Percentiles rank a stretch among this genome's conserved stretches.
Evolutionary conservation across 2,888 invertebrate species (phyloP).

Genomic region (Rotaria socialis): DNA sequence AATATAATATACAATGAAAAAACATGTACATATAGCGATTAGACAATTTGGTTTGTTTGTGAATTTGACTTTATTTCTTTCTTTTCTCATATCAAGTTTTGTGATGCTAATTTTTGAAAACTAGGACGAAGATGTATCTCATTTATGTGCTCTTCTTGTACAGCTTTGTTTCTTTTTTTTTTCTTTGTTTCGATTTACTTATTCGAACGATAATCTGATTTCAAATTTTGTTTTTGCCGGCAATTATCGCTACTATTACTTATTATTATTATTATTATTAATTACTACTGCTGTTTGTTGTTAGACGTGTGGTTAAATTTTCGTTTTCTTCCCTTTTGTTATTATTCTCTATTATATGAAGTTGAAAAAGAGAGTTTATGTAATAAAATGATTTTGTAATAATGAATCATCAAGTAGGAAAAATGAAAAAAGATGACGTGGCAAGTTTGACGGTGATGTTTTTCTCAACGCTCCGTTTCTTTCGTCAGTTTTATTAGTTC

Average conservation of each 20-base stretch:
- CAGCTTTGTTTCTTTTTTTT: neutral
- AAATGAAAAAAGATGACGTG: neutral
- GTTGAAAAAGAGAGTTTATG: slow-evolving; percentile 13
- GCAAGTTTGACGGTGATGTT: neutral
- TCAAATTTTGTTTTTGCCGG: neutral
- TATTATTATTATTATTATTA: neutral
- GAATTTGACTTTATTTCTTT: neutral
- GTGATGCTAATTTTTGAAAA: neutral
- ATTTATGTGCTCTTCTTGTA: slow-evolving; percentile 9
- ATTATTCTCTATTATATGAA: slow-evolving; percentile 20
- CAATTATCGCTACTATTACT: neutral
- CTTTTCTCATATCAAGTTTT: neutral
- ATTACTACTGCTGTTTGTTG: neutral
- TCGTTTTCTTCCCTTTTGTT: slow-evolving; percentile 16
- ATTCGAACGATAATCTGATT: neutral
- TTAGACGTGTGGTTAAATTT: neutral
- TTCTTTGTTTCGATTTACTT: neutral
- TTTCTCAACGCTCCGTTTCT: too few species aligned
- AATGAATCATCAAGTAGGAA: neutral
- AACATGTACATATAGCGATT: too few species aligned
- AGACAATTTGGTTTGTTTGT: neutral
- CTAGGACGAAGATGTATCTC: neutral
- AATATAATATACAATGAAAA: too few species aligned
- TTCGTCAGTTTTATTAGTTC: neutral
- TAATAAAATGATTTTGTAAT: slow-evolving; percentile 28